Evolutionary conservation across 2,113 vertebrate species (phyloP), one percentile per base, ranked within the genome.

Genomic region (Guaruba guarouba): DNA sequence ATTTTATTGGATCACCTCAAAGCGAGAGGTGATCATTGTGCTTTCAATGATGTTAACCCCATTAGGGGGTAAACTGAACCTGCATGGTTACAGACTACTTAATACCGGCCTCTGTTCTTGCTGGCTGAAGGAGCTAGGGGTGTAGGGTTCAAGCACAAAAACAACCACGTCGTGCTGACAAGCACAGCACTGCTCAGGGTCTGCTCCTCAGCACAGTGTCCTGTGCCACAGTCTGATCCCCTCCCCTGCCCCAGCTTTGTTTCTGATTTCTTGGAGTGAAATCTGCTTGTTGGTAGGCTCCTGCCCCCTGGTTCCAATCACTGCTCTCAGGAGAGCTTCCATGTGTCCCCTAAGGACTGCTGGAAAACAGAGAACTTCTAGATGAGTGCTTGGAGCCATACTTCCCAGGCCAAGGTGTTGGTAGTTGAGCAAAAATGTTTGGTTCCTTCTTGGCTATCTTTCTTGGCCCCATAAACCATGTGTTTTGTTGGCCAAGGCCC

Each of bases 201-300:
- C n/a, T 3, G 24, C 41, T 61, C 33, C 44, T 1, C 2, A 23
- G 27, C 8, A 1, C 2, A 1, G 27, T 37, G 16, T 44, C 44
- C 52, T 37, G 2, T 3, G 1, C 49, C 43, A 1, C 20, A 52
- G 24, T 51, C n/a, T 2, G 0, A 2, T 71, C 28, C 29, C 10
- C 8, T 61, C 18, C 8, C 13, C 33, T n/a, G 44, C 37, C 3
- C 2, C 24, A 11, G 3, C 9, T 35, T 66, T 8, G 6, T 52
- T 29, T 39, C 43, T 24, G 16, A 1, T 27, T 80, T 74, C 5
- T n/a, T 46, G 43, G 63, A 29, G 20, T 24, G 20, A 81, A 86
- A 70, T 70, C 55, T 39, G 43, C 33, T 35, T 7, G 27, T 75
- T 28, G 44, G 55, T 29, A 89, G 62, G 48, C 14, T 64, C 13